phyloP scores from a whole-genome alignment of 2,888 invertebrate species.

The Ceraclea dissimilis region DNA sequence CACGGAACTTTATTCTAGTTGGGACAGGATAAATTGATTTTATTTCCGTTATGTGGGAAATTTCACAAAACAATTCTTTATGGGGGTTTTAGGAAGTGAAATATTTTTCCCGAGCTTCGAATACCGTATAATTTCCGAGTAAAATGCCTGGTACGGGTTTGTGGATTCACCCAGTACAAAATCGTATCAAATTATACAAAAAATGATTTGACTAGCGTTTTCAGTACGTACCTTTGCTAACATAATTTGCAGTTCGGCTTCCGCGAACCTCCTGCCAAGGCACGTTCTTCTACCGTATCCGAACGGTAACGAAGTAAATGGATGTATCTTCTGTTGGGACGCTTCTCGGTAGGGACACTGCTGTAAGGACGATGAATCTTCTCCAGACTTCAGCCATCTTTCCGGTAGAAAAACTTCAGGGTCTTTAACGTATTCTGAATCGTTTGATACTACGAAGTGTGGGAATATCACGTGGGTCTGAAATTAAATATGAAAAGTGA shows the following conservation, averaged over 20 bases:
- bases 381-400: constrained; percentile 61
- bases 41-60: too few relatives aligned
- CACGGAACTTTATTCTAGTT: too few relatives aligned
- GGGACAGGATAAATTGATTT: too few relatives aligned
- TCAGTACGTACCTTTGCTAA: constrained; percentile 69
- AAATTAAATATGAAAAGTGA: constrained; percentile 27
- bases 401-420: constrained; percentile 67
- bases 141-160: too few relatives aligned
- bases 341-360: constrained; percentile 14
- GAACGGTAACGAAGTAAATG: constrained; percentile 68
- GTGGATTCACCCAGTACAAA: too few relatives aligned
- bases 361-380: constrained; percentile 25
- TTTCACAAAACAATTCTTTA: too few relatives aligned
- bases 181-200: too few relatives aligned
- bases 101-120: too few relatives aligned
- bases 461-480: constrained; percentile 76
- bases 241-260: constrained; percentile 67
- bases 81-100: too few relatives aligned
- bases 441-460: constrained; percentile 68
- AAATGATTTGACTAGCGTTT: too few relatives aligned
- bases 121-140: too few relatives aligned
- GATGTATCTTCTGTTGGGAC: constrained; percentile 45
- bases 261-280: constrained; percentile 72
- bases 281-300: constrained; percentile 72
- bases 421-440: constrained; percentile 61